Conservation (phyloP, 2,113 vertebrate species). For the Corapipo altera region DNA sequence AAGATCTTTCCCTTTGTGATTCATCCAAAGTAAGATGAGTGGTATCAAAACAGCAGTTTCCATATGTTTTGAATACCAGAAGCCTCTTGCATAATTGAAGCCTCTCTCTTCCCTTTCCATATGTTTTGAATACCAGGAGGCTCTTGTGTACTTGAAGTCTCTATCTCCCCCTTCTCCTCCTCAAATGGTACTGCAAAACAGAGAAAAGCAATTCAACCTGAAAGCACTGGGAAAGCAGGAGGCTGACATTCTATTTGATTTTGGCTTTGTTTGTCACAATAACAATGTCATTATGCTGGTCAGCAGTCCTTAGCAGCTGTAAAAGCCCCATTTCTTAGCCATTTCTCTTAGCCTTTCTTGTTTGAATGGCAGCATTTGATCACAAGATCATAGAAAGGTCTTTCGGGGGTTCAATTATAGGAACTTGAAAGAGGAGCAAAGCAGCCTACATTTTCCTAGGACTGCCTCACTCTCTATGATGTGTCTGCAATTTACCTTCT, state of each 20-base stretch:
- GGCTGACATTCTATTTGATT: neutral
- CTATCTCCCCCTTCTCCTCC: neutral
- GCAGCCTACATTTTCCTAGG: neutral
- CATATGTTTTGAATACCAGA: neutral
- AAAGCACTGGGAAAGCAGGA: neutral
- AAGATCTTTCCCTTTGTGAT: neutral
- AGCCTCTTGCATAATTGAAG: neutral
- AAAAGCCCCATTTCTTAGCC: neutral
- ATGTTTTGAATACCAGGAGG: neutral
- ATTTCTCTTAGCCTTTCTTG: neutral
- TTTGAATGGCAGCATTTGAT: constrained; percentile 45
- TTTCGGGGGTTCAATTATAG: constrained; percentile 25
- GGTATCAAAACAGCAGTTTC: neutral
- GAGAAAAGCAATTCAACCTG: neutral
- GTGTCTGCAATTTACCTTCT: constrained; percentile 28
- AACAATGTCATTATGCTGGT: neutral
- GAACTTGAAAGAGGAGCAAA: constrained; percentile 32
- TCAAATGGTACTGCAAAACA: neutral
- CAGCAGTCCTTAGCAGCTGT: neutral
- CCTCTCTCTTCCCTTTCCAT: neutral
- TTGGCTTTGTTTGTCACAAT: neutral
- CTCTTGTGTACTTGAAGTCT: neutral
- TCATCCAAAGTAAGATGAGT: neutral
- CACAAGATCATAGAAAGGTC: constrained; percentile 35
- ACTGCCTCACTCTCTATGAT: neutral